Percentiles rank a stretch among this genome's conserved stretches.
Conservation (phyloP, 2,888 invertebrate genomes). For the Chymomyza caudatula region DNA sequence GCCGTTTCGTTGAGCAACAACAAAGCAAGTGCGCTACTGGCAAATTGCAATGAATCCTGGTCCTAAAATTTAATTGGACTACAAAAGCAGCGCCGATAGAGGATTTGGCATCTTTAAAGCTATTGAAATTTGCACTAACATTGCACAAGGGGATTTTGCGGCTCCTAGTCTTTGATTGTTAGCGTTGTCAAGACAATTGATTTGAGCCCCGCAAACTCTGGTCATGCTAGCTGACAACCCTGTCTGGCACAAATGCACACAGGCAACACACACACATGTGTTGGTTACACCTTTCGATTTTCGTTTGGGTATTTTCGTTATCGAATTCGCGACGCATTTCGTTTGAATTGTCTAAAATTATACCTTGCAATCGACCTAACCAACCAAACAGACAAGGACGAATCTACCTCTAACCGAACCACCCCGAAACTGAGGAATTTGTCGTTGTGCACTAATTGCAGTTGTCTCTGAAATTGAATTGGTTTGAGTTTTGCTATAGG, state of each 20-base stretch:
- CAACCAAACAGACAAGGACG: background rate
- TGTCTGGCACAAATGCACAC: background rate
- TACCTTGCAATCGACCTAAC: slow-evolving; percentile 23
- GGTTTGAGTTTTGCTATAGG: background rate
- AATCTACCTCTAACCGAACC: background rate
- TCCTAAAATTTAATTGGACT: background rate
- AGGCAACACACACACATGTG: background rate
- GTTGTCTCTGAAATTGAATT: background rate
- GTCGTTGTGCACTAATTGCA: background rate
- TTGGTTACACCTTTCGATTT: background rate
- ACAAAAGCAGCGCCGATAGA: background rate
- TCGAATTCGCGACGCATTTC: slow-evolving; percentile 42
- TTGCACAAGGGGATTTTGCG: background rate
- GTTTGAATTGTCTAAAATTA: slow-evolving; percentile 57
- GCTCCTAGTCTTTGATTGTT: background rate
- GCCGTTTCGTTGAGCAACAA: background rate
- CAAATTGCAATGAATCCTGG: background rate
- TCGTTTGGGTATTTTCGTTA: slow-evolving; percentile 12
- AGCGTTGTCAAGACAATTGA: background rate
- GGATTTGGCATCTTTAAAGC: background rate
- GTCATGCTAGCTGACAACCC: background rate
- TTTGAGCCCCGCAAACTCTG: background rate
- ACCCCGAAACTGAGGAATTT: background rate
- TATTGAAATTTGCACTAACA: too few relatives aligned
- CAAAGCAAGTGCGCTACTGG: background rate